Percentiles rank a stretch among this genome's conserved stretches.
These are phyloP conservation scores for Cervus canadensis DNA, from an alignment of 2,113 vertebrate genomes.

Conservation along the genomic window DNA sequence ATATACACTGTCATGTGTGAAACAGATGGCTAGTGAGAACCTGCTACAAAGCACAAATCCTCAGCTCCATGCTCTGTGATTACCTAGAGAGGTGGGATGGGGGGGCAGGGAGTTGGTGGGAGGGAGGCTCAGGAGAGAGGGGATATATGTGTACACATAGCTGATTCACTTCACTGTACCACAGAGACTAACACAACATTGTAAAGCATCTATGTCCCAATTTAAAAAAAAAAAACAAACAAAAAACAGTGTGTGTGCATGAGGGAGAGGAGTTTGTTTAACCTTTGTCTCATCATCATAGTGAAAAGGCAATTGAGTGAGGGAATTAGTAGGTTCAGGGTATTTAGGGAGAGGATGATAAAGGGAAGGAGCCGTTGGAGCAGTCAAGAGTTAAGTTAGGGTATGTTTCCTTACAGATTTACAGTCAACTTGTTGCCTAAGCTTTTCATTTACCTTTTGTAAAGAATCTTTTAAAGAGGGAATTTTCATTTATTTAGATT, in stretches of 20 bases:
- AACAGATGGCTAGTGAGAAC: background rate
- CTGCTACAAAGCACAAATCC: background rate
- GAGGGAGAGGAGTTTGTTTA: background rate
- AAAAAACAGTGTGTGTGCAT: background rate
- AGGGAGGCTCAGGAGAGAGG: background rate
- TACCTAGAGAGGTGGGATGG: background rate
- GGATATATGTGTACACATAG: background rate
- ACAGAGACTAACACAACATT: background rate
- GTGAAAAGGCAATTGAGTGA: background rate
- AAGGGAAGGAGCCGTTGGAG: background rate
- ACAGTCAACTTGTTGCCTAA: background rate
- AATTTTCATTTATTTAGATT: background rate
- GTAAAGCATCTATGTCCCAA: background rate
- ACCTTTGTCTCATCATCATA: background rate
- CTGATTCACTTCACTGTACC: background rate
- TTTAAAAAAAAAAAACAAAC: background rate
- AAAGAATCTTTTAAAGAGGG: background rate
- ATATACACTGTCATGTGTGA: background rate
- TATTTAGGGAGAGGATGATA: background rate
- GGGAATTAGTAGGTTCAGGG: background rate
- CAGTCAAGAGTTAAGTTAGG: background rate
- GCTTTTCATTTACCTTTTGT: background rate
- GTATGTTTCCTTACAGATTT: background rate
- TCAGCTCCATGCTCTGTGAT: background rate
- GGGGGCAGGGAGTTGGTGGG: background rate